A percentile compares a stretch with the other conserved stretches of the same genome.
Evolutionary conservation across 1,140 invertebrate genomes (phyloP).

Genomic region (Platyura marginata): DNA sequence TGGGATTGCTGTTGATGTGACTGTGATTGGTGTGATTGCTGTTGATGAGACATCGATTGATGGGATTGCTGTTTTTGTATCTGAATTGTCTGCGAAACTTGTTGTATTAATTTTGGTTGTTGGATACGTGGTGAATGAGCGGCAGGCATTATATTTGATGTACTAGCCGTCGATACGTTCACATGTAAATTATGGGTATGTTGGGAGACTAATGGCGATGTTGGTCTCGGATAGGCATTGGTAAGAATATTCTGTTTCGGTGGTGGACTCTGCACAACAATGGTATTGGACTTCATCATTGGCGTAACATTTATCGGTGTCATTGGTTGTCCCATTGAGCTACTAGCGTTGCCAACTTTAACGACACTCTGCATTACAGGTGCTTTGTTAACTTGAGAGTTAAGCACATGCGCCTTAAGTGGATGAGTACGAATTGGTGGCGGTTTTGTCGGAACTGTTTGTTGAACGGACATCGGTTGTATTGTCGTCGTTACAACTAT

Average conservation of each 20-base stretch:
- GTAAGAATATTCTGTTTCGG: too few relatives aligned
- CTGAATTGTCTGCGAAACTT: neutral
- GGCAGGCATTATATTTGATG: conserved; percentile 7
- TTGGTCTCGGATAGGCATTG: conserved; percentile 8
- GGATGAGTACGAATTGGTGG: neutral
- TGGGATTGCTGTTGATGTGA: conserved; percentile 4
- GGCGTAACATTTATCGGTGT: neutral
- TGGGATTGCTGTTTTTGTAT: neutral
- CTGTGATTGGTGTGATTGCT: neutral
- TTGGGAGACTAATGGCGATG: conserved; percentile 6
- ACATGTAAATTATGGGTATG: conserved; percentile 16
- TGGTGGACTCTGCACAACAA: conserved; percentile 12
- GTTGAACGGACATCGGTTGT: conserved; percentile 7
- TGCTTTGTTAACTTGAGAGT: neutral
- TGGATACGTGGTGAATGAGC: conserved; percentile 15
- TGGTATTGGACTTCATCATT: neutral
- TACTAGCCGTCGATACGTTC: conserved; percentile 15
- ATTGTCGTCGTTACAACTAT: neutral
- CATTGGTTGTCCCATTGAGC: neutral
- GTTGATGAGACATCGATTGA: conserved; percentile 1
- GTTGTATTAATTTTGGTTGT: neutral
- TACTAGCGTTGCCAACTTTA: neutral
- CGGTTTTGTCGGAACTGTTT: neutral
- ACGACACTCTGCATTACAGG: neutral
- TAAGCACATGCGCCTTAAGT: neutral